phyloP scores from a whole-genome alignment of 92 coral and sea anemone species.

The Phenganax subtilis region DNA sequence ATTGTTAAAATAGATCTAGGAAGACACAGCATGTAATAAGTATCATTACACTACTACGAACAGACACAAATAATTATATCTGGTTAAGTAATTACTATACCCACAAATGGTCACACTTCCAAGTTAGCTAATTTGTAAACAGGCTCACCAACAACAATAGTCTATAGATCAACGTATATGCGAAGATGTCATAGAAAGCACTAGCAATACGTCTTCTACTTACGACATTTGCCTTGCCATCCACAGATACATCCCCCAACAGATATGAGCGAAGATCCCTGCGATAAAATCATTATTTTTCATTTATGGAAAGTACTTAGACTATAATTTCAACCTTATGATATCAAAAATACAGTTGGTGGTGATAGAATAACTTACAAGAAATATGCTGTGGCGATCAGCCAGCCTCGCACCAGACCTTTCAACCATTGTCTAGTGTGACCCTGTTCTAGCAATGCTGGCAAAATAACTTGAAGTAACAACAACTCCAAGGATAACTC shows the following conservation, averaged over 20 bases:
- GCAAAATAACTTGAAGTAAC: conserved; percentile 86
- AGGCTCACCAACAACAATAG: too few relatives aligned
- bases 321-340: background rate
- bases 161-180: too few relatives aligned
- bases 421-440: conserved; percentile 96
- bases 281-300: background rate
- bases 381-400: conserved; percentile 73
- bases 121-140: too few relatives aligned
- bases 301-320: background rate
- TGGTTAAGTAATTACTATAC: too few relatives aligned
- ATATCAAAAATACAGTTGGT: background rate
- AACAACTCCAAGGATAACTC: conserved; percentile 89
- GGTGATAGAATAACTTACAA: conserved; percentile 54
- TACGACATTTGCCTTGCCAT: conserved; percentile 75
- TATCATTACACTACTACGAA: too few relatives aligned
- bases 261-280: conserved; percentile 92
- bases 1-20: conserved; percentile 19
- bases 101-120: too few relatives aligned
- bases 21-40: background rate
- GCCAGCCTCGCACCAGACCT: conserved; percentile 77
- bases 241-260: conserved; percentile 84
- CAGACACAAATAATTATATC: too few relatives aligned
- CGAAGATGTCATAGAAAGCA: background rate
- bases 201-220: conserved; percentile 32
- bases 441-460: conserved; percentile 91